Conservation (phyloP, 37 sponge, comb jelly and placozoan species). For the Agelas oroides region DNA sequence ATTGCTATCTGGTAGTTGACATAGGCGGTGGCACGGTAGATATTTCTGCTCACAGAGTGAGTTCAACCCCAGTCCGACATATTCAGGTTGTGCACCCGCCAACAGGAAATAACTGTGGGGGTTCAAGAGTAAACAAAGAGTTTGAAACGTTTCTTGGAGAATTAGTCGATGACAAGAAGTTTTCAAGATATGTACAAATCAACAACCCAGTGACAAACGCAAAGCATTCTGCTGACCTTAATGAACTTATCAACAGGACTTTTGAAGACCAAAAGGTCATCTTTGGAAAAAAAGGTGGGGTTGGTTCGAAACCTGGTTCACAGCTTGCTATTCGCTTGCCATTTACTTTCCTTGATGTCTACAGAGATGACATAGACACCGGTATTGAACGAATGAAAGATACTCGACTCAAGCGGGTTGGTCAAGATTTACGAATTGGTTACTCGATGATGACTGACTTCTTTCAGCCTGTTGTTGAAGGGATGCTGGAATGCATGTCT, state of each 20-base stretch:
- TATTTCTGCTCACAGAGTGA: constrained; percentile 30
- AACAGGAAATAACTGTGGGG: constrained; percentile 44
- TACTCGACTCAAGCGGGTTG: not conserved
- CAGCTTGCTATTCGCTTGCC: not conserved
- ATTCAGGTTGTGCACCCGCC: constrained; percentile 23
- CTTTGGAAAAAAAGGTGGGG: constrained; percentile 11
- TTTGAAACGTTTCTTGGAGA: constrained; percentile 17
- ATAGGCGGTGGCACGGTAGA: constrained; percentile 57
- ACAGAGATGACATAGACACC: not conserved
- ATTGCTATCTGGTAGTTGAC: constrained; percentile 41
- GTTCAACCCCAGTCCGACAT: not conserved
- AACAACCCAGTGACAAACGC: not conserved
- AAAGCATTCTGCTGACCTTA: not conserved
- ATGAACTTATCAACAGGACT: constrained; percentile 2
- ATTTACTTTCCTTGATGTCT: not conserved
- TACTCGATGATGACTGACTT: constrained; percentile 10
- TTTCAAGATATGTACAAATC: not conserved
- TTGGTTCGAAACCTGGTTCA: no score
- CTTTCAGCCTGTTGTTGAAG: constrained; percentile 8
- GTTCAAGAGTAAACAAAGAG: constrained; percentile 20
- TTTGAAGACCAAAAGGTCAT: constrained; percentile 38
- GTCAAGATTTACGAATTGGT: not conserved
- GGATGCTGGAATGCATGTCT: not conserved
- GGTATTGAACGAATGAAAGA: not conserved
- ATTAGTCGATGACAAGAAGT: constrained; percentile 6